Evolutionary conservation across 35 echinoderm and acorn worm genomes (phyloP).

Genomic region (Apostichopus parvimensis): DNA sequence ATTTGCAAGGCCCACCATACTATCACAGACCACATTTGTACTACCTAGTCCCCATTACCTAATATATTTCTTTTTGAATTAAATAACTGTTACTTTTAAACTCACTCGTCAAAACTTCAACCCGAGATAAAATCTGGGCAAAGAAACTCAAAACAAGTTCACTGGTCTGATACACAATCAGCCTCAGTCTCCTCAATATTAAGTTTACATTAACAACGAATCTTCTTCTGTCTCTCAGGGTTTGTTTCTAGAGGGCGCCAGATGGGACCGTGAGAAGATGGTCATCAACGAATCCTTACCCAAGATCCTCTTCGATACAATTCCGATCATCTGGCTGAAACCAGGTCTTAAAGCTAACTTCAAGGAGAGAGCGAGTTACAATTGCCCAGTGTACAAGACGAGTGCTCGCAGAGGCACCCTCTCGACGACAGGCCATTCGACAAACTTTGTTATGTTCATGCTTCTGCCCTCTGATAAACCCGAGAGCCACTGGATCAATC

Average conservation of each 20-base stretch:
- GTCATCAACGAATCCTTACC: slow-evolving; percentile 84
- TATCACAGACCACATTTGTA: too few species aligned
- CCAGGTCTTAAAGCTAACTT: slow-evolving; percentile 82
- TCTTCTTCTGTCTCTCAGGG: slow-evolving; percentile 53
- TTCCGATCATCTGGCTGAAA: slow-evolving; percentile 94
- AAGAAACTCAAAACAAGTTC: too few species aligned
- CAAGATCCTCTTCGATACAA: slow-evolving; percentile 93
- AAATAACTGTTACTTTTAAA: too few species aligned
- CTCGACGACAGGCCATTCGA: slow-evolving; percentile 98
- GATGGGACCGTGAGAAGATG: slow-evolving; percentile 89
- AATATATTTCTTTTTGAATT: too few species aligned
- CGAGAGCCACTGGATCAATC: slow-evolving; percentile 90
- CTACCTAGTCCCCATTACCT: too few species aligned
- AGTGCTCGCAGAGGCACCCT: slow-evolving; percentile 91
- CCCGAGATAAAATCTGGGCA: too few species aligned
- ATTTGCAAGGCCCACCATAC: too few species aligned
- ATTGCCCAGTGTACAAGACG: slow-evolving; percentile 96
- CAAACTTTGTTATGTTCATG: slow-evolving; percentile 98
- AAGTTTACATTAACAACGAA: neutral
- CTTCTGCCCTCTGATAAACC: slow-evolving; percentile 82
- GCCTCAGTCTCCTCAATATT: too few species aligned
- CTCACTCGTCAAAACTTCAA: too few species aligned
- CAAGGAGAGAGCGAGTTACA: slow-evolving; percentile 72
- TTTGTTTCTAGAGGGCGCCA: slow-evolving; percentile 89
- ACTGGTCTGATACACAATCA: too few species aligned